A percentile compares a stretch with the other conserved stretches of the same genome.
Conservation (phyloP, 1,140 invertebrate genomes). For the Anadara kagoshimensis region DNA sequence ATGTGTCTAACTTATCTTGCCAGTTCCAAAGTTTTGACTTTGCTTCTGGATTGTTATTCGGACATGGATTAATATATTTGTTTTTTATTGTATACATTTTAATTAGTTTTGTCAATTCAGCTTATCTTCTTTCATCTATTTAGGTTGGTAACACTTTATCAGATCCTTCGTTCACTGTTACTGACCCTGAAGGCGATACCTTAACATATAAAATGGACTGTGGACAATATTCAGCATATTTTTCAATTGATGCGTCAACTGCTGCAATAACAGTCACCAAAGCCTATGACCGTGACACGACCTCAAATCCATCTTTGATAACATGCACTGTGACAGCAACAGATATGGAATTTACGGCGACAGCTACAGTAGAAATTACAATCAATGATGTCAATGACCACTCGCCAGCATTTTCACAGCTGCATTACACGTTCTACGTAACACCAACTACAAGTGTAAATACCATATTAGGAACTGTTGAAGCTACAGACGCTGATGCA, state of each 20-base stretch:
- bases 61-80: too few relatives aligned
- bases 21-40: too few relatives aligned
- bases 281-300: constrained; percentile 20
- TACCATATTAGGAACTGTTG: background rate
- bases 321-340: constrained; percentile 12
- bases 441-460: constrained; percentile 4
- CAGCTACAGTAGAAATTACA: constrained; percentile 5
- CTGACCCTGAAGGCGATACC: constrained; percentile 17
- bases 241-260: constrained; percentile 8
- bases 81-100: too few relatives aligned
- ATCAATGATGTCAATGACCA: constrained; percentile 24
- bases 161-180: constrained; percentile 8
- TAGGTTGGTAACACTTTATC: constrained; percentile 13
- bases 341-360: constrained; percentile 18
- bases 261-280: constrained; percentile 10
- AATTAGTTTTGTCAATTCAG: too few relatives aligned
- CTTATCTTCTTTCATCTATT: too few relatives aligned
- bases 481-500: constrained; percentile 12
- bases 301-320: background rate
- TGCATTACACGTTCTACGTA: constrained; percentile 1
- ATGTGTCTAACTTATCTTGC: too few relatives aligned
- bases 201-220: constrained; percentile 12
- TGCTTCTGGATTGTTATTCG: too few relatives aligned
- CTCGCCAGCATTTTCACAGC: constrained; percentile 9
- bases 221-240: background rate